Evolutionary conservation across 2,888 invertebrate species (phyloP).

Genomic region (Eulithis testata): DNA sequence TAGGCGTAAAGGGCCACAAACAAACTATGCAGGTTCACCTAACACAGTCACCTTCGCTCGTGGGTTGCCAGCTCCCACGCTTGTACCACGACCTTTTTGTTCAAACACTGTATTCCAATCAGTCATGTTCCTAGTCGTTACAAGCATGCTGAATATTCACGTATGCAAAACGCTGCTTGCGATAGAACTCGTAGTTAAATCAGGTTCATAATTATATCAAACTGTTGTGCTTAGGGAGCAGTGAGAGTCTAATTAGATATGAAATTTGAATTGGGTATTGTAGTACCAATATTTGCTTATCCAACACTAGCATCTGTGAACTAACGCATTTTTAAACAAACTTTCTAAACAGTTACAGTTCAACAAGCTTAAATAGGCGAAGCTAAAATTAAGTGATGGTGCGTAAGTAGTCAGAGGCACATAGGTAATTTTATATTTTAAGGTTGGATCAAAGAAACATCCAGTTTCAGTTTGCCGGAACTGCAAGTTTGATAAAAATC

Average conservation of each 20-base stretch:
- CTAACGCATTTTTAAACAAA: constrained; percentile 4
- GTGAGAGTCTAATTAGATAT: constrained; percentile 31
- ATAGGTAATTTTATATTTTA: no score
- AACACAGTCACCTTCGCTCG: constrained; percentile 62
- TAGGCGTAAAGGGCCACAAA: constrained; percentile 66
- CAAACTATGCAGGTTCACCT: constrained; percentile 66
- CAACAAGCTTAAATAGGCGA: no score
- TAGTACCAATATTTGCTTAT: constrained; percentile 13
- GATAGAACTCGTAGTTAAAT: constrained; percentile 56
- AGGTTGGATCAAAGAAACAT: no score
- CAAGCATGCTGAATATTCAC: constrained; percentile 70
- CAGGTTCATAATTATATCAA: constrained; percentile 47
- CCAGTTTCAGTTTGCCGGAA: no score
- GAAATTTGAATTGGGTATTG: constrained; percentile 27
- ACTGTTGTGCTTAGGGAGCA: constrained; percentile 41
- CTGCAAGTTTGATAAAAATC: no score
- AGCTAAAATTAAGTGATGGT: no score
- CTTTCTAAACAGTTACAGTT: not conserved
- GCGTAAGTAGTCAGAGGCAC: no score
- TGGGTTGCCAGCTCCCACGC: constrained; percentile 71
- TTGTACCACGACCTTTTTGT: constrained; percentile 67
- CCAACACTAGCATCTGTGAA: constrained; percentile 22
- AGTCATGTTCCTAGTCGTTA: constrained; percentile 60
- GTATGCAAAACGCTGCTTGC: constrained; percentile 61
- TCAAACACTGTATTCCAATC: constrained; percentile 60